Conservation (phyloP, 37 sponge, comb jelly and placozoan genomes). For the Bolinopsis microptera region DNA sequence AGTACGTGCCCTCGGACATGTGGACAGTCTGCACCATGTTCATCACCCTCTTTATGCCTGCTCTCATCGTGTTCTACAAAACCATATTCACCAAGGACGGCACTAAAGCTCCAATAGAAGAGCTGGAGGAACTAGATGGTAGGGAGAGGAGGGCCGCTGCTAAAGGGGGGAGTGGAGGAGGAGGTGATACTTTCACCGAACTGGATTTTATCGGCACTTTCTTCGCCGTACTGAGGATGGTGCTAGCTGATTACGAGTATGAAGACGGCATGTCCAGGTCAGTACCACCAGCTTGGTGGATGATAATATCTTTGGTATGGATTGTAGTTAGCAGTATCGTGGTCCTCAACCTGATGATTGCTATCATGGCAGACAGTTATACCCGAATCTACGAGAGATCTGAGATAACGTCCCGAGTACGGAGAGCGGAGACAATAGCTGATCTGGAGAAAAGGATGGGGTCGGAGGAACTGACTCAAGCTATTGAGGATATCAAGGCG, state of each 20-base stretch:
- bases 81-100: background rate
- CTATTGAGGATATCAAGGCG: background rate
- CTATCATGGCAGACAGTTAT: slow-evolving; percentile 41
- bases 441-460: slow-evolving; percentile 8
- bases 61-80: slow-evolving; percentile 12
- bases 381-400: slow-evolving; percentile 36
- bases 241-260: slow-evolving; percentile 1
- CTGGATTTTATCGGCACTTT: background rate
- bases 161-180: background rate
- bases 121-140: background rate
- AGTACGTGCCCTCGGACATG: slow-evolving; percentile 13
- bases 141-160: background rate
- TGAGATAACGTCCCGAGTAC: background rate
- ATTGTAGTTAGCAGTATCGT: background rate
- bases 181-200: background rate
- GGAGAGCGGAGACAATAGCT: background rate
- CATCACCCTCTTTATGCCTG: background rate
- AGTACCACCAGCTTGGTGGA: background rate
- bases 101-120: background rate
- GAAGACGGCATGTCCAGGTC: background rate
- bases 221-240: slow-evolving; percentile 9
- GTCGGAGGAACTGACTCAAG: background rate
- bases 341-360: background rate
- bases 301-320: slow-evolving; percentile 21
- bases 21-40: background rate